Evolutionary conservation across 2,888 invertebrate genomes (phyloP).

Genomic region (Mamestra brassicae): DNA sequence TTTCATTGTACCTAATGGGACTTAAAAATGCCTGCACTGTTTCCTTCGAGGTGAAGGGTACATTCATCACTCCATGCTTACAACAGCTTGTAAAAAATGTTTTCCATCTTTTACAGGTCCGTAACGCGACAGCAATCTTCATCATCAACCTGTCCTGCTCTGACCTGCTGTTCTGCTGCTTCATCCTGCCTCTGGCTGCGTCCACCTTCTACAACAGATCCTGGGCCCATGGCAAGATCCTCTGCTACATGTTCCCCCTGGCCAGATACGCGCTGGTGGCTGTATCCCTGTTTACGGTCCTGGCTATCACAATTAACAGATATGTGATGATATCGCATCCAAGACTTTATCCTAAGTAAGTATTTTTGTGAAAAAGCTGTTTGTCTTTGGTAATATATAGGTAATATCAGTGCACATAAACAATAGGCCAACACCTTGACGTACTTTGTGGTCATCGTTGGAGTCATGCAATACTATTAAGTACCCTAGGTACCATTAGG

Average conservation of each 20-base stretch:
- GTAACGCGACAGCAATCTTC: conserved; percentile 95
- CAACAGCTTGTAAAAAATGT: neutral
- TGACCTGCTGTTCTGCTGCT: conserved; percentile 95
- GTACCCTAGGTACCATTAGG: neutral
- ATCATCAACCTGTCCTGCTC: conserved; percentile 95
- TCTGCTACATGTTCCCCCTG: conserved; percentile 94
- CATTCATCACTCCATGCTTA: neutral
- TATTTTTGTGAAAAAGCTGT: conserved; percentile 36
- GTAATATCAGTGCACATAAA: no score
- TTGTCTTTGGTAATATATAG: no score
- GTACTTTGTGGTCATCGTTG: neutral
- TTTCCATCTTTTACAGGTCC: conserved; percentile 90
- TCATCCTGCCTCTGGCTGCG: conserved; percentile 95
- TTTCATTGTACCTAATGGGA: neutral
- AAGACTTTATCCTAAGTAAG: conserved; percentile 94
- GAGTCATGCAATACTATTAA: neutral
- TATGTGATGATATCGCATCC: conserved; percentile 96
- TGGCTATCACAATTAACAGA: conserved; percentile 95
- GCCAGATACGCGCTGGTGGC: conserved; percentile 94
- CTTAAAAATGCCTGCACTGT: neutral
- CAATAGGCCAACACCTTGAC: no score
- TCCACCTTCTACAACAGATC: conserved; percentile 94
- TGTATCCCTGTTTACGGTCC: conserved; percentile 94
- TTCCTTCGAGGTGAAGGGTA: neutral
- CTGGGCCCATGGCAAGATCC: conserved; percentile 93